A percentile compares a stretch with the other conserved stretches of the same genome.
These are phyloP conservation scores for Megalops atlanticus DNA, from an alignment of 2,113 vertebrate species.

Conservation along the genomic window DNA sequence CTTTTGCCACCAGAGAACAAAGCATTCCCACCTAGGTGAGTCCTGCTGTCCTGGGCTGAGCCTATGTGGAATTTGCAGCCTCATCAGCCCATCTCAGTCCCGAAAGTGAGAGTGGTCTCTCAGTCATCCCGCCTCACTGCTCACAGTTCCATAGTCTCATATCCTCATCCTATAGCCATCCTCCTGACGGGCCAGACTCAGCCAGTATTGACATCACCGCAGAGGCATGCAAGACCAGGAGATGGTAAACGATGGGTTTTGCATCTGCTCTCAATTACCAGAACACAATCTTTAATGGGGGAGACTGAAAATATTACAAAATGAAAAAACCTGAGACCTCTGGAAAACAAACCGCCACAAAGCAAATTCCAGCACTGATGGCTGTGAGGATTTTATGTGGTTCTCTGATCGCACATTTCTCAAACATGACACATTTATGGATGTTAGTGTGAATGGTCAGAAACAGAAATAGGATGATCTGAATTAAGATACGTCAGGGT, in stretches of 20 bases:
- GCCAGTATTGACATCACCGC: conserved; percentile 69
- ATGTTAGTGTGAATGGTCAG: conserved; percentile 1
- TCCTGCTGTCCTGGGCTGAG: not conserved
- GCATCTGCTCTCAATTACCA: conserved; percentile 73
- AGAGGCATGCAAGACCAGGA: conserved; percentile 64
- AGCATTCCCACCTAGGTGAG: conserved; percentile 32
- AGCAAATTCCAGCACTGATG: conserved; percentile 30
- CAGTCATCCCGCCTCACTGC: conserved; percentile 52
- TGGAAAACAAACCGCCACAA: conserved; percentile 46
- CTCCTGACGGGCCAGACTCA: conserved; percentile 38
- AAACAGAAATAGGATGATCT: conserved; percentile 28
- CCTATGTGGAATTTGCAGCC: conserved; percentile 11
- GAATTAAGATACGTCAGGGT: too few relatives aligned
- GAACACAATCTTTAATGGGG: conserved; percentile 37
- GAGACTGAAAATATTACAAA: conserved; percentile 54
- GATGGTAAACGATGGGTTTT: conserved; percentile 37
- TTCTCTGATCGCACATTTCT: conserved; percentile 30
- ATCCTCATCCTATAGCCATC: conserved; percentile 33
- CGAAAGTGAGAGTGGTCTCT: conserved; percentile 36
- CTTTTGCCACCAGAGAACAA: conserved; percentile 29
- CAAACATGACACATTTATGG: not conserved
- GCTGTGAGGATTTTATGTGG: conserved; percentile 19
- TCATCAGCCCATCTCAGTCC: conserved; percentile 48
- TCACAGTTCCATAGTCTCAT: not conserved
- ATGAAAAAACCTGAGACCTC: conserved; percentile 58